A percentile compares a stretch with the other conserved stretches of the same genome.
These are phyloP conservation scores for Atta cephalotes DNA, from an alignment of 1,140 invertebrate species.

Conservation along the genomic window DNA sequence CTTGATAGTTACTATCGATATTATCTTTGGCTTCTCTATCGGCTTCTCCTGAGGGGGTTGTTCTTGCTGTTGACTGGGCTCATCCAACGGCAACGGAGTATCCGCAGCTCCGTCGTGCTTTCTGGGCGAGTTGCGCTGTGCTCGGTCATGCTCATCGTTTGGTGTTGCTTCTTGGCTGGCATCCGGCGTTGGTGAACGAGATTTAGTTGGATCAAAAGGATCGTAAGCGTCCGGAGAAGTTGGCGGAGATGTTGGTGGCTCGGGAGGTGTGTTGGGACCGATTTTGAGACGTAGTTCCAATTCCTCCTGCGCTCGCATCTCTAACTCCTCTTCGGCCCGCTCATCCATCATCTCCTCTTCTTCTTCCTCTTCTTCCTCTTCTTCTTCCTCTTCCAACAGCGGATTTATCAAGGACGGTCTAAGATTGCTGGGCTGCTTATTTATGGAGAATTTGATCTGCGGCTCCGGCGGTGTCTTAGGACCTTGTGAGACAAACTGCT, in stretches of 20 bases:
- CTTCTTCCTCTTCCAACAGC: constrained; percentile 86
- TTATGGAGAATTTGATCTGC: constrained; percentile 90
- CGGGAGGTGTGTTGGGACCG: constrained; percentile 89
- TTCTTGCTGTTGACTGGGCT: constrained; percentile 70
- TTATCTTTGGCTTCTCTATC: constrained; percentile 84
- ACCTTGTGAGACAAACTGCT: constrained; percentile 86
- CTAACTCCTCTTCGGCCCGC: constrained; percentile 82
- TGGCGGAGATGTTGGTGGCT: constrained; percentile 88
- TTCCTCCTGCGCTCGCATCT: constrained; percentile 85
- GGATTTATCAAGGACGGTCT: constrained; percentile 88
- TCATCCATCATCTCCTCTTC: constrained; percentile 82
- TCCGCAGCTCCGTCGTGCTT: constrained; percentile 72
- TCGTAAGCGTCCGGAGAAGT: constrained; percentile 93
- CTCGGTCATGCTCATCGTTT: constrained; percentile 75
- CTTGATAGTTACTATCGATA: constrained; percentile 85
- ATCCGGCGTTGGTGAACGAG: constrained; percentile 89
- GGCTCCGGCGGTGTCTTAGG: constrained; percentile 92
- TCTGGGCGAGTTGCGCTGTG: constrained; percentile 79
- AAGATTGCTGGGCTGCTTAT: constrained; percentile 87
- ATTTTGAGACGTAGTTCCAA: constrained; percentile 84
- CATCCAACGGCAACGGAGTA: constrained; percentile 70
- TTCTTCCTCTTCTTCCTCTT: constrained; percentile 82
- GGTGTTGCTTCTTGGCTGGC: constrained; percentile 83
- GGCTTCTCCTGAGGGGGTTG: constrained; percentile 75
- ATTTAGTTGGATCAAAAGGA: constrained; percentile 95